These are phyloP conservation scores for Smittia sp. DNA, from an alignment of 2,888 invertebrate species.

Conservation along the genomic window DNA sequence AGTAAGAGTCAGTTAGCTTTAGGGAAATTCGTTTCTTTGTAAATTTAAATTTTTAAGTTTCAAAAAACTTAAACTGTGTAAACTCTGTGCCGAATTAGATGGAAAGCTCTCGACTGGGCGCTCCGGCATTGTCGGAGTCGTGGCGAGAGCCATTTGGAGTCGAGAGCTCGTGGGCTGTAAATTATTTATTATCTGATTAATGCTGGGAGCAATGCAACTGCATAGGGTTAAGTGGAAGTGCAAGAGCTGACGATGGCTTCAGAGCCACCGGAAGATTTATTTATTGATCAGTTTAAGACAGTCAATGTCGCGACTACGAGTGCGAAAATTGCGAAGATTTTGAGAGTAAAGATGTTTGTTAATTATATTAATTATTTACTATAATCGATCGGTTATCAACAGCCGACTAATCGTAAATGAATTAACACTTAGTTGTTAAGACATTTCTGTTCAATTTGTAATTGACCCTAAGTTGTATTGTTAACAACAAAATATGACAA, in stretches of 20 bases:
- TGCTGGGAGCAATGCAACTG: constrained; percentile 29
- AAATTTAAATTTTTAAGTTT: constrained; percentile 13
- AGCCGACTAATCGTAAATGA: not conserved
- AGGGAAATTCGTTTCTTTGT: not conserved
- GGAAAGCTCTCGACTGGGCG: not conserved
- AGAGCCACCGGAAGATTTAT: too few species aligned
- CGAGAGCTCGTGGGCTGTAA: constrained; percentile 19
- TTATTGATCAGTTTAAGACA: too few species aligned
- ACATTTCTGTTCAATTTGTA: not conserved
- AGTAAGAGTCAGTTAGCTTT: not conserved
- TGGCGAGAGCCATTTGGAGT: not conserved
- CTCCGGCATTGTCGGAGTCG: not conserved
- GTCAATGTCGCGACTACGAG: too few species aligned
- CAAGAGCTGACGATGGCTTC: not conserved
- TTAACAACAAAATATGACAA: constrained; percentile 19
- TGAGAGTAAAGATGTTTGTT: not conserved
- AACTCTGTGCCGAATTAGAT: constrained; percentile 32
- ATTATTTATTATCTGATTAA: not conserved
- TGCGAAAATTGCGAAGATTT: too few species aligned
- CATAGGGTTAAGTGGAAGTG: not conserved
- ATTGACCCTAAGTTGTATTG: not conserved
- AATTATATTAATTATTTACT: not conserved
- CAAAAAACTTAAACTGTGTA: constrained; percentile 23
- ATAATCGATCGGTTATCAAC: too few species aligned
- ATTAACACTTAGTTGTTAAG: not conserved